A percentile compares a stretch with the other conserved stretches of the same genome.
These are phyloP conservation scores for Toxotes lorentzi DNA, from an alignment of 2,797 vertebrate genomes.

Conservation along the genomic window DNA sequence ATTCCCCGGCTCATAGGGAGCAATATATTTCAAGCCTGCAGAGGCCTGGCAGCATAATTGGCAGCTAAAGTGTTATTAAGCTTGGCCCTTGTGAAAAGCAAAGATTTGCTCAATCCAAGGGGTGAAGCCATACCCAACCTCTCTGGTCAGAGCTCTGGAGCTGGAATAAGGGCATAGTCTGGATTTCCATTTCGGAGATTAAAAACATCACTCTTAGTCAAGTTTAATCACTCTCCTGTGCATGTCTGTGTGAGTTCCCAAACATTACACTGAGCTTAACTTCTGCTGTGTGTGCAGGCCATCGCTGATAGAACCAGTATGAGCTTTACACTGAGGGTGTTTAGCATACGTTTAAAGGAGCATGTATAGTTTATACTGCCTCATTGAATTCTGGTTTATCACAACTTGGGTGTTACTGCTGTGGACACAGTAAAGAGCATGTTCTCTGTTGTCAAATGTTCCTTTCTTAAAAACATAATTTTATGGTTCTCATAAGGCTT, in stretches of 20 bases:
- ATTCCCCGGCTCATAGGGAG: constrained; percentile 32
- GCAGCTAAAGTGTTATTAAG: constrained; percentile 54
- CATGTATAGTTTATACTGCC: neutral
- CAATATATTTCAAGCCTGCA: constrained; percentile 26
- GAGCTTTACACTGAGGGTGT: neutral
- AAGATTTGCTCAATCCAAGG: constrained; percentile 58
- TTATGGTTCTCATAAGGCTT: constrained; percentile 4
- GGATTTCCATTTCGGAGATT: constrained; percentile 62
- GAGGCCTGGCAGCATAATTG: constrained; percentile 41
- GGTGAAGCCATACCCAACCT: constrained; percentile 14
- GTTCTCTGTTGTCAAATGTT: neutral
- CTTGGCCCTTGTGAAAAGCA: constrained; percentile 48
- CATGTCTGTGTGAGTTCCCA: constrained; percentile 8
- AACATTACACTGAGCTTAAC: constrained; percentile 1
- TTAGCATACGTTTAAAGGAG: neutral
- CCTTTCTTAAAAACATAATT: neutral
- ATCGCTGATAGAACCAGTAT: neutral
- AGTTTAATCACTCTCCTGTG: constrained; percentile 41
- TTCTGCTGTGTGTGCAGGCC: neutral
- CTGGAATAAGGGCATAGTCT: constrained; percentile 39
- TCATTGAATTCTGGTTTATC: neutral
- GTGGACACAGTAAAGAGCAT: no score
- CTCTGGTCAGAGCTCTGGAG: constrained; percentile 5
- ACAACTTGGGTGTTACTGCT: no score
- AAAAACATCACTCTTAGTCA: constrained; percentile 66